A percentile compares a stretch with the other conserved stretches of the same genome.
These are phyloP conservation scores for Neoaliturus tenellus DNA, from an alignment of 2,888 invertebrate species.

Conservation along the genomic window DNA sequence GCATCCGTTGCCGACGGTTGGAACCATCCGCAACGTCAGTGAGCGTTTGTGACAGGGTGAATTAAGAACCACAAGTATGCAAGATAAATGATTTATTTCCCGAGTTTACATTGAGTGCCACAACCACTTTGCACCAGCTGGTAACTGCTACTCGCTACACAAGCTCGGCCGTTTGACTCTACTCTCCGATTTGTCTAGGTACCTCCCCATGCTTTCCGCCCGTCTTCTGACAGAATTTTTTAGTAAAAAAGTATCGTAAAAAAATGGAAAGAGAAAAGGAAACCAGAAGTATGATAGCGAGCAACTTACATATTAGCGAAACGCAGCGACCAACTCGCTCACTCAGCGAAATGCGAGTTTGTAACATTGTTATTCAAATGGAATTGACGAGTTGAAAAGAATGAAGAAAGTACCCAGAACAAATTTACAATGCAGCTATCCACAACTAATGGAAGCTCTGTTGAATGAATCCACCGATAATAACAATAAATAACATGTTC, in stretches of 20 bases:
- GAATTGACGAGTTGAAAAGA: conserved; percentile 15
- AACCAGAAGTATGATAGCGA: conserved; percentile 31
- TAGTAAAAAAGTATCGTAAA: background rate
- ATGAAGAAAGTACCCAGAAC: conserved; percentile 52
- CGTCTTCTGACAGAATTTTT: conserved; percentile 48
- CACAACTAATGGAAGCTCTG: background rate
- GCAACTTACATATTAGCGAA: conserved; percentile 24
- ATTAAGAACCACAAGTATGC: conserved; percentile 23
- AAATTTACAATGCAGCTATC: conserved; percentile 30
- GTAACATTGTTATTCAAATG: background rate
- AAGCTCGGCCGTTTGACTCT: background rate
- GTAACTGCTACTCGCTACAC: background rate
- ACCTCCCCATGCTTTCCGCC: conserved; percentile 43
- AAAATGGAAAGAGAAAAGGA: conserved; percentile 40
- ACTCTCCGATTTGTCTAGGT: conserved; percentile 33
- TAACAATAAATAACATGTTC: conserved; percentile 23
- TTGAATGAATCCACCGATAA: background rate
- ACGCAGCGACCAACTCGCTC: background rate
- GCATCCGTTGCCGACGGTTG: background rate
- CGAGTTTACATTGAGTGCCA: conserved; percentile 38
- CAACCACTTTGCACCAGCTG: conserved; percentile 11
- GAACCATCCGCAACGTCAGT: background rate
- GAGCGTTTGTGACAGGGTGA: background rate
- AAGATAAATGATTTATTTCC: conserved; percentile 38
- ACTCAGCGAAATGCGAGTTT: conserved; percentile 27